phyloP scores from a whole-genome alignment of 2,888 invertebrate genomes.

The Dasysyrphus albostriatus region DNA sequence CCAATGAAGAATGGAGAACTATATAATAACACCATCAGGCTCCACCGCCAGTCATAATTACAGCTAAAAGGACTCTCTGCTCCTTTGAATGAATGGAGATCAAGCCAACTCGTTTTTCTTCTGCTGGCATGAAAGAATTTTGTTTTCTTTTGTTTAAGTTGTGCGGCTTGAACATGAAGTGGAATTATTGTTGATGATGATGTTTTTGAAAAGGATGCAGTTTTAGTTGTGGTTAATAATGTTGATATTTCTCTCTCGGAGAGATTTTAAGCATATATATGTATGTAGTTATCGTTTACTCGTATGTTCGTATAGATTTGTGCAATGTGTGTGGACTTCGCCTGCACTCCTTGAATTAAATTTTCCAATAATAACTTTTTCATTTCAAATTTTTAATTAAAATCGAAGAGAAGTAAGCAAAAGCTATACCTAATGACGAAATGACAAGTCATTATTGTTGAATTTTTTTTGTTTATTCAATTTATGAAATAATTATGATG shows the following conservation, averaged over 20 bases:
- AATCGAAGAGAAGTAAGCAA: constrained; percentile 20
- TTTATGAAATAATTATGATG: constrained; percentile 13
- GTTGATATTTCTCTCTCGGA: constrained; percentile 23
- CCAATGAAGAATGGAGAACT: constrained; percentile 17
- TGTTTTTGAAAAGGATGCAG: constrained; percentile 11
- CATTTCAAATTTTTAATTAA: constrained; percentile 35
- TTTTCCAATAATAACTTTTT: constrained; percentile 55
- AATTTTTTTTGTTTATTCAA: constrained; percentile 1
- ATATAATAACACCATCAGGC: constrained; percentile 1
- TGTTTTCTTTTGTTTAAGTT: constrained; percentile 48
- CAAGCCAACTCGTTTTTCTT: neutral
- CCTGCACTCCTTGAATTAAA: constrained; percentile 15
- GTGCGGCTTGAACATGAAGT: constrained; percentile 10
- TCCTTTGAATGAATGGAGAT: neutral
- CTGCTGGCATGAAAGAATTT: constrained; percentile 38
- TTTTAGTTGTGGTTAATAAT: constrained; percentile 36
- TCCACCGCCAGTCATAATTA: constrained; percentile 14
- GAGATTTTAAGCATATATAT: neutral
- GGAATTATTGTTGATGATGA: constrained; percentile 19
- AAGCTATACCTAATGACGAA: constrained; percentile 8
- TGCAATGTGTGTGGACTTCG: neutral
- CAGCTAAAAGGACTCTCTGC: constrained; percentile 35
- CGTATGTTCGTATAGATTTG: no score
- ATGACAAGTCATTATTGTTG: constrained; percentile 23
- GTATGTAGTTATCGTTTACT: no score